Evolutionary conservation across 2,888 invertebrate species (phyloP).

Genomic region (Tinea semifulvella): DNA sequence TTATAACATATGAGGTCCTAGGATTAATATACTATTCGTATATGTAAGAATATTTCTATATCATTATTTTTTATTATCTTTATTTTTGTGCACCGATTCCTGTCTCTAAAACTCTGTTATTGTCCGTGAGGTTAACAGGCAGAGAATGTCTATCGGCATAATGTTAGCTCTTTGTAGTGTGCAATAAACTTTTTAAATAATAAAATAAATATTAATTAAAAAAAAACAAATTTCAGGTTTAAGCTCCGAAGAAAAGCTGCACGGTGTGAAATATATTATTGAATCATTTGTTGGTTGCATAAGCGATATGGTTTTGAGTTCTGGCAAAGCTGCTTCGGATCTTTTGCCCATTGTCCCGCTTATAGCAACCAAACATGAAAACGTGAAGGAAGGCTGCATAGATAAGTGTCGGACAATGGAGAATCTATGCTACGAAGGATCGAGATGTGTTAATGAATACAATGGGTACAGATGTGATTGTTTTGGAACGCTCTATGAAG

Average conservation of each 20-base stretch:
- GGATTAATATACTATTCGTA: no score
- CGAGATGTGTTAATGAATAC: slow-evolving; percentile 91
- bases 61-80: no score
- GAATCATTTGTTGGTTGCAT: slow-evolving; percentile 94
- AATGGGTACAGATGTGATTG: slow-evolving; percentile 91
- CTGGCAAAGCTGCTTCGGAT: slow-evolving; percentile 86
- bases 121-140: no score
- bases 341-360: slow-evolving; percentile 82
- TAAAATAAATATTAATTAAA: background rate
- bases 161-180: no score
- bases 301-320: slow-evolving; percentile 84
- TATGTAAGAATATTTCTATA: no score
- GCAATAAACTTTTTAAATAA: background rate
- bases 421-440: slow-evolving; percentile 88
- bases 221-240: slow-evolving; percentile 63
- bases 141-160: no score
- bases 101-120: no score
- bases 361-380: slow-evolving; percentile 88
- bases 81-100: no score
- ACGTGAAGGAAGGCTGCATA: slow-evolving; percentile 88
- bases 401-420: slow-evolving; percentile 83
- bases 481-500: slow-evolving; percentile 91
- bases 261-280: slow-evolving; percentile 91
- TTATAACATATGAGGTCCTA: no score
- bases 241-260: slow-evolving; percentile 87